These are phyloP conservation scores for Aptenodytes forsteri DNA, from an alignment of 2,113 vertebrate genomes.

Conservation along the genomic window DNA sequence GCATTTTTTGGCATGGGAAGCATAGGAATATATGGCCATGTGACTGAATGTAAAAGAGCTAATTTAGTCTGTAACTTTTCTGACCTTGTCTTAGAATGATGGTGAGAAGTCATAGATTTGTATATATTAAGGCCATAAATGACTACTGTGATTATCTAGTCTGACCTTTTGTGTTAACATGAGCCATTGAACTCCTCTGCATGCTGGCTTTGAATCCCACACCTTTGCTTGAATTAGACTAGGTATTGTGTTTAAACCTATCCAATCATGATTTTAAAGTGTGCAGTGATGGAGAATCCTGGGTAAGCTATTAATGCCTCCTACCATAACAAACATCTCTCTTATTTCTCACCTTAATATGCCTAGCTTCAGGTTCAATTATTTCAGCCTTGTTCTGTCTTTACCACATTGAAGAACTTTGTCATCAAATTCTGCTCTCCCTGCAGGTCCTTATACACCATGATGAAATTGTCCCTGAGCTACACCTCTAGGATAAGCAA, in stretches of 20 bases:
- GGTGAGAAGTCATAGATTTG: not conserved
- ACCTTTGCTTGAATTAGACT: not conserved
- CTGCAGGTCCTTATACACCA: not conserved
- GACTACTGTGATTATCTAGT: not conserved
- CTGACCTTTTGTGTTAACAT: not conserved
- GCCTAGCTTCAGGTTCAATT: not conserved
- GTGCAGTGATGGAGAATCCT: not conserved
- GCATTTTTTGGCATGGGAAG: not conserved
- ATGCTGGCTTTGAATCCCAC: not conserved
- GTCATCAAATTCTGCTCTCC: not conserved
- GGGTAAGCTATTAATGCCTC: not conserved
- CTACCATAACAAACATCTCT: not conserved
- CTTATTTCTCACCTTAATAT: not conserved
- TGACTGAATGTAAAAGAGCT: not conserved
- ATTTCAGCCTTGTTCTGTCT: not conserved
- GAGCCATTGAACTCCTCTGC: not conserved
- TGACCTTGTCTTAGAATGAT: not conserved
- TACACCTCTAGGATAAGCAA: not conserved
- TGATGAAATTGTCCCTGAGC: not conserved
- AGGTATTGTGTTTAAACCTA: not conserved
- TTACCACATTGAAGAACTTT: not conserved
- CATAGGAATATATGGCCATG: not conserved
- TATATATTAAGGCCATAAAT: not conserved
- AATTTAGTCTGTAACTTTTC: not conserved
- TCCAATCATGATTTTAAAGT: not conserved